phyloP scores from a whole-genome alignment of 2,888 invertebrate genomes.

The Sipunculus nudus region DNA sequence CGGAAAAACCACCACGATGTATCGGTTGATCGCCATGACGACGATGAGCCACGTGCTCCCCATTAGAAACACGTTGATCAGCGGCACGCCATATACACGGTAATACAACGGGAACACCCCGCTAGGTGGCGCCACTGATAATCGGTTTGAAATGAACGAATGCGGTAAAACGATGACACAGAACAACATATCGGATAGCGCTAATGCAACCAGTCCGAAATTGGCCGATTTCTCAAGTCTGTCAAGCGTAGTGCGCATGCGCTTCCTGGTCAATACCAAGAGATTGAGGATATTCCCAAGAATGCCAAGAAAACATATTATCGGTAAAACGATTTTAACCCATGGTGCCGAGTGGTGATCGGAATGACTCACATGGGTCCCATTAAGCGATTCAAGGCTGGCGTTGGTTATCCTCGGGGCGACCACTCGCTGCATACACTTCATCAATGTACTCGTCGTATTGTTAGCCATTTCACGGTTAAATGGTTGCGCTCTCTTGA shows the following conservation, averaged over 20 bases:
- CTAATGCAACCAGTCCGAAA: slow-evolving; percentile 77
- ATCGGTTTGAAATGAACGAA: slow-evolving; percentile 49
- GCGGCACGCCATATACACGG: slow-evolving; percentile 49
- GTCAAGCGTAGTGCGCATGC: slow-evolving; percentile 65
- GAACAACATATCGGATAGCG: slow-evolving; percentile 76
- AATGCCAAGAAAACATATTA: slow-evolving; percentile 78
- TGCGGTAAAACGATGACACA: slow-evolving; percentile 71
- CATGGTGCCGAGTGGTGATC: no score
- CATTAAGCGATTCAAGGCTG: no score
- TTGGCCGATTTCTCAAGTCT: slow-evolving; percentile 83
- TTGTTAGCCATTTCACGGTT: no score
- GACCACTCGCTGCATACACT: no score
- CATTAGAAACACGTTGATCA: slow-evolving; percentile 68
- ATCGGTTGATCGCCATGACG: slow-evolving; percentile 78
- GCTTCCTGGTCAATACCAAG: slow-evolving; percentile 76
- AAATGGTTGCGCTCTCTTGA: no score
- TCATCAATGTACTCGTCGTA: no score
- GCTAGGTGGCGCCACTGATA: slow-evolving; percentile 71
- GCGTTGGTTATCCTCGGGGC: no score
- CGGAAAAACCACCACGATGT: slow-evolving; percentile 79
- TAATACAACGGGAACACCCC: slow-evolving; percentile 50
- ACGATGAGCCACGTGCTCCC: slow-evolving; percentile 80
- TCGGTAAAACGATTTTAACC: slow-evolving; percentile 72
- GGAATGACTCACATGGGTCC: no score
- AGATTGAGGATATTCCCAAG: slow-evolving; percentile 81